phyloP scores from a whole-genome alignment of 2,113 vertebrate genomes.

The Eudyptes chrysolophus region DNA sequence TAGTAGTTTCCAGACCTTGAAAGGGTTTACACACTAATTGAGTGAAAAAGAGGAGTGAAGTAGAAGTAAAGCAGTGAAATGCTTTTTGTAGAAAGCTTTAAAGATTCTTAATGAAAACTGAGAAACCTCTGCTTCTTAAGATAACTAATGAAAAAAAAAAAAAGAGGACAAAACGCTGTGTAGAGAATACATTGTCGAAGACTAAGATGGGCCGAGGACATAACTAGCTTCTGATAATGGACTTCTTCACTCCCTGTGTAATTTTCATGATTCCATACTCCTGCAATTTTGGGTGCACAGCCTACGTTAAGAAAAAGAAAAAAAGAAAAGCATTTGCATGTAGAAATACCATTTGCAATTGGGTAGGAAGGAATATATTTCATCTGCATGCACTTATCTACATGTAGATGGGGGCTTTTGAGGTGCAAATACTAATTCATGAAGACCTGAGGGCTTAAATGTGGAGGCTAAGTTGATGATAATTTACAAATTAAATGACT shows the following conservation, averaged over 20 bases:
- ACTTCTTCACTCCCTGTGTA: background rate
- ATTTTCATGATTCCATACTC: background rate
- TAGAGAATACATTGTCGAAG: background rate
- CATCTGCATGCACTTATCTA: background rate
- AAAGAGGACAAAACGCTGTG: background rate
- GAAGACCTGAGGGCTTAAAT: background rate
- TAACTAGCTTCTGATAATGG: background rate
- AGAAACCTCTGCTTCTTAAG: background rate
- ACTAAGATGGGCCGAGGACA: background rate
- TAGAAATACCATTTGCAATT: background rate
- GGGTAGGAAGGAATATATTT: background rate
- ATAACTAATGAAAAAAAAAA: background rate
- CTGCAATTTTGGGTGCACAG: background rate
- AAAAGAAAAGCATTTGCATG: background rate
- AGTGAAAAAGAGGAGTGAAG: background rate
- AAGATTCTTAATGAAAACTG: background rate
- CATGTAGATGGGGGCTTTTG: accelerated
- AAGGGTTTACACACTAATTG: background rate
- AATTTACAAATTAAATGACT: background rate
- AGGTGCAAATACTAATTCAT: background rate
- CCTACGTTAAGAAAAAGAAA: background rate
- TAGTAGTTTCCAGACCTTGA: background rate
- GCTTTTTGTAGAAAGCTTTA: background rate
- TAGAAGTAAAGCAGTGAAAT: background rate
- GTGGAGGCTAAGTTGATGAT: background rate